Evolutionary conservation across 2,113 vertebrate genomes (phyloP).

Genomic region (Helogale parvula): DNA sequence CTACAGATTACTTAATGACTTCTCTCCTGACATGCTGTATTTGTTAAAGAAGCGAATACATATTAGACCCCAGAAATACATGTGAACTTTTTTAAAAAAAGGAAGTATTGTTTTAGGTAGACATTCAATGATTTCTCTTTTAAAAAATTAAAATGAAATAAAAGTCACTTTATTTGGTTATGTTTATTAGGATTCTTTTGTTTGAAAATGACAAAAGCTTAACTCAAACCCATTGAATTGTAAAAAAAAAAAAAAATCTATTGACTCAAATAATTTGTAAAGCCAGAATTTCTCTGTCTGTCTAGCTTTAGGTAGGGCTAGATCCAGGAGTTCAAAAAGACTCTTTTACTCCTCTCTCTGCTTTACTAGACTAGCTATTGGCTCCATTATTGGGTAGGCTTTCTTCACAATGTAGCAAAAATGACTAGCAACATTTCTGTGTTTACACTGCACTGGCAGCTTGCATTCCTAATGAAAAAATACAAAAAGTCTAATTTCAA

Average conservation of each 20-base stretch:
- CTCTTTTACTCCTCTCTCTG: not conserved
- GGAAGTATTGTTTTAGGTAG: not conserved
- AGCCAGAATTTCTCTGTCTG: not conserved
- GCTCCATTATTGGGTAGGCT: not conserved
- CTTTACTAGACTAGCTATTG: not conserved
- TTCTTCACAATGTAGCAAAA: not conserved
- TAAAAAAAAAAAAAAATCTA: not conserved
- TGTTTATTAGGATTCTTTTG: not conserved
- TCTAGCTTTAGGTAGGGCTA: not conserved
- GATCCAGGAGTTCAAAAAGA: not conserved
- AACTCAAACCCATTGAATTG: not conserved
- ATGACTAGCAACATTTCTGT: not conserved
- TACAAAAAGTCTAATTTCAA: not conserved
- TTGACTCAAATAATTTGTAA: not conserved
- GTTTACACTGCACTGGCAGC: not conserved
- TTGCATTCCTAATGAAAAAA: not conserved
- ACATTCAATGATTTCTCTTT: constrained; percentile 19
- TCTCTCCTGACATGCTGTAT: not conserved
- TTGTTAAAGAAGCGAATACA: not conserved
- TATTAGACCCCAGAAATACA: not conserved
- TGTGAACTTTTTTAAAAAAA: not conserved
- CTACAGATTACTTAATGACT: not conserved
- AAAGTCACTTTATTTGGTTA: constrained; percentile 5
- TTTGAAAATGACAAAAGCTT: constrained; percentile 11
- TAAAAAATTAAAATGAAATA: constrained; percentile 26